These are phyloP conservation scores for Lampropteryx suffumata DNA, from an alignment of 2,888 invertebrate species.

Conservation along the genomic window DNA sequence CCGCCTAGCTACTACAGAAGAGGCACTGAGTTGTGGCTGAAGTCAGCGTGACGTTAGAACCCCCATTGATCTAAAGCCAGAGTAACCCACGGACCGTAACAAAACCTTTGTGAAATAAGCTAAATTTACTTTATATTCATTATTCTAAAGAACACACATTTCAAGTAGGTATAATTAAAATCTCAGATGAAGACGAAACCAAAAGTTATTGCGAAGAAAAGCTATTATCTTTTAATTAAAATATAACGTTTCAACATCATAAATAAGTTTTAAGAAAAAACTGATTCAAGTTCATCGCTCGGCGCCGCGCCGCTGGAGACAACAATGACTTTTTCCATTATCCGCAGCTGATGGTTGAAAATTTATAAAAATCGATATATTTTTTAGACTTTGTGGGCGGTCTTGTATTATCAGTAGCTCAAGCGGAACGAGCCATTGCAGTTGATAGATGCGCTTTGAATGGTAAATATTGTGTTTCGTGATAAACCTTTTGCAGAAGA, in stretches of 20 bases:
- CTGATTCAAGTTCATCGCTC: conserved; percentile 35
- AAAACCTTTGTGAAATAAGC: not conserved
- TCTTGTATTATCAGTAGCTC: conserved; percentile 27
- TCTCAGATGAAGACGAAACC: conserved; percentile 6
- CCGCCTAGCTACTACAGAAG: no score
- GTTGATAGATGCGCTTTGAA: conserved; percentile 18
- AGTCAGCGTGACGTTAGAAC: no score
- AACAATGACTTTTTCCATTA: conserved; percentile 59
- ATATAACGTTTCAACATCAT: conserved; percentile 24
- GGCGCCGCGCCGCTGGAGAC: conserved; percentile 32
- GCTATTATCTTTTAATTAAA: conserved; percentile 24
- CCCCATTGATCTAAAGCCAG: no score
- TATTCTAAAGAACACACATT: conserved; percentile 2
- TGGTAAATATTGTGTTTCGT: conserved; percentile 17
- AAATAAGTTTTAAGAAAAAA: conserved; percentile 31
- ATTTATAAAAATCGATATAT: conserved; percentile 48
- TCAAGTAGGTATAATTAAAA: conserved; percentile 6
- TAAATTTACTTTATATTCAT: not conserved
- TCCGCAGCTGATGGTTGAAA: conserved; percentile 51
- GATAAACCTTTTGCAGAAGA: conserved; percentile 21
- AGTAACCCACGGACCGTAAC: not conserved
- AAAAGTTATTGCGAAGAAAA: conserved; percentile 18
- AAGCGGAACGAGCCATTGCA: conserved; percentile 28
- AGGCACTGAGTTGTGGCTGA: no score
- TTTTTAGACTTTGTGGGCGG: conserved; percentile 33